phyloP scores from a whole-genome alignment of 2,797 vertebrate species.

The Helostoma temminkii region DNA sequence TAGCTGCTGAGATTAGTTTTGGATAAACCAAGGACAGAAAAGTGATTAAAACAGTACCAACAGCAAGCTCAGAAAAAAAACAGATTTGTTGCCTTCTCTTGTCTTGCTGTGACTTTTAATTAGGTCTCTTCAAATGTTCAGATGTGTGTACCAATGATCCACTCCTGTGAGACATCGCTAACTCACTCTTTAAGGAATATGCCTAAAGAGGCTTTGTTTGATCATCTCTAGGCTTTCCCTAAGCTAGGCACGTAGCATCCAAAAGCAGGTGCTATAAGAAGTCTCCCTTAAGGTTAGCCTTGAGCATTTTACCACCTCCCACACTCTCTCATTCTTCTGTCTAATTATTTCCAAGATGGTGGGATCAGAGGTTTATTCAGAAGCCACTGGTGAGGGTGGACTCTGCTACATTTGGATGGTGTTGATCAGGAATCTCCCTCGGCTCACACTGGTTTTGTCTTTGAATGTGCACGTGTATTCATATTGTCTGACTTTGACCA shows the following conservation, averaged over 20 bases:
- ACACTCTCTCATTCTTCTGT: slow-evolving; percentile 49
- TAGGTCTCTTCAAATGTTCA: slow-evolving; percentile 53
- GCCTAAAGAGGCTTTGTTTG: slow-evolving; percentile 62
- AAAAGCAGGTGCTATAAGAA: slow-evolving; percentile 62
- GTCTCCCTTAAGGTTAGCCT: slow-evolving; percentile 67
- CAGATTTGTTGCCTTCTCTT: slow-evolving; percentile 16
- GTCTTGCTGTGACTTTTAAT: slow-evolving; percentile 52
- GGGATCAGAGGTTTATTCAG: slow-evolving; percentile 59
- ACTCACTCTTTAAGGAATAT: slow-evolving; percentile 61
- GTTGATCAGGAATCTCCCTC: slow-evolving; percentile 45
- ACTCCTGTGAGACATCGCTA: slow-evolving; percentile 26
- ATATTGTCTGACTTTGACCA: slow-evolving; percentile 35
- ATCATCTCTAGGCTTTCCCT: slow-evolving; percentile 49
- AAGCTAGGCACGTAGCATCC: slow-evolving; percentile 44
- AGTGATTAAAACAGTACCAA: slow-evolving; percentile 27
- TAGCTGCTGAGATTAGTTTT: slow-evolving; percentile 16
- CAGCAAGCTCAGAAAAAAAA: slow-evolving; percentile 10
- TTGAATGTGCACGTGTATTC: slow-evolving; percentile 17
- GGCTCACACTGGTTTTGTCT: slow-evolving; percentile 33
- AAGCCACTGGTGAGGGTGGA: slow-evolving; percentile 47
- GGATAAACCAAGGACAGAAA: slow-evolving; percentile 24
- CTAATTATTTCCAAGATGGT: slow-evolving; percentile 67
- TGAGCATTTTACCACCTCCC: slow-evolving; percentile 63
- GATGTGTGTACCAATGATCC: slow-evolving; percentile 42
- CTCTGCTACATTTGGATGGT: slow-evolving; percentile 46